These are phyloP conservation scores for Eudiplozoon nipponicum DNA, from an alignment of 2,888 invertebrate species.

Conservation along the genomic window DNA sequence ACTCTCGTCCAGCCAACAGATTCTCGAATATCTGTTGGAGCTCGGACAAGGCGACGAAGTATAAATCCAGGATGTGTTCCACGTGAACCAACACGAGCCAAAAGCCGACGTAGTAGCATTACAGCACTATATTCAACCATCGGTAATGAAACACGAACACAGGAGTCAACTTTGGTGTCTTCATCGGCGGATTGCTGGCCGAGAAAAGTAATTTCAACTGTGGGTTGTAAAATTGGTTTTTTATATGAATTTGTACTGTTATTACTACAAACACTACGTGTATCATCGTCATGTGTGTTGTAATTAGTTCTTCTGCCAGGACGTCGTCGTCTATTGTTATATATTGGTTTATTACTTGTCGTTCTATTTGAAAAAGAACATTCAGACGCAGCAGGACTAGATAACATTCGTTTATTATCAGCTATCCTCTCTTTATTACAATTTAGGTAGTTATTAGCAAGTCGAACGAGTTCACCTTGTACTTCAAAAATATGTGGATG, in stretches of 20 bases:
- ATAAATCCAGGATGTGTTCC: constrained; percentile 3
- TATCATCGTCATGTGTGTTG: not conserved
- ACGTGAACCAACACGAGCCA: not conserved
- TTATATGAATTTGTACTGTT: too few relatives aligned
- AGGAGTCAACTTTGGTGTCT: not conserved
- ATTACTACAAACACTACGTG: not conserved
- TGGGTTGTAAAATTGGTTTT: too few relatives aligned
- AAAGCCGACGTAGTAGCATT: not conserved
- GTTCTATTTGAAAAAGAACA: not conserved
- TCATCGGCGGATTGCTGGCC: not conserved
- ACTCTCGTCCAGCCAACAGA: constrained; percentile 13
- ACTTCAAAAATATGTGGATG: constrained; percentile 27
- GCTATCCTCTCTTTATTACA: not conserved
- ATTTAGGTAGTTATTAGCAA: constrained; percentile 4
- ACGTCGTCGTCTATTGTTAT: not conserved
- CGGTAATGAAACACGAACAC: not conserved
- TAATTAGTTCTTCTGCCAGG: too few relatives aligned
- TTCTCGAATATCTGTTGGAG: not conserved
- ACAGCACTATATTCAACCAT: constrained; percentile 1
- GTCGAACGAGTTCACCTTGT: constrained; percentile 23
- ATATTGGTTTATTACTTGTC: not conserved
- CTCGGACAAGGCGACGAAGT: not conserved
- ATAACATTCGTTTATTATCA: too few relatives aligned
- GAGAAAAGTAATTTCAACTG: not conserved
- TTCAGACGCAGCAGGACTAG: too few relatives aligned